Percentiles rank a stretch among this genome's conserved stretches.
phyloP scores from a whole-genome alignment of 2,888 invertebrate genomes.

The Dascillus cervinus region DNA sequence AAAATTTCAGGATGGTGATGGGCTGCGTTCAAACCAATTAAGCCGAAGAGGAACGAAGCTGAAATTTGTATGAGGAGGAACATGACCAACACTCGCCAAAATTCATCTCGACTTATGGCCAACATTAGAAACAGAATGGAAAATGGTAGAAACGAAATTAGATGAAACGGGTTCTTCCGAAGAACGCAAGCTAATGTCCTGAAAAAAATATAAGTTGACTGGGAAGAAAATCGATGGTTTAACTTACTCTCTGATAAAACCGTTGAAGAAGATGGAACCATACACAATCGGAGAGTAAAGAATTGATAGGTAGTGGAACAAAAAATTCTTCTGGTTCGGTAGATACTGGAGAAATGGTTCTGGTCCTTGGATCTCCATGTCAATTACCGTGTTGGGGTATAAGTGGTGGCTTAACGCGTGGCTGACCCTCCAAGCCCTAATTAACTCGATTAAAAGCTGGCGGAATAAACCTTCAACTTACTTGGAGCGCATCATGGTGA shows the following conservation, averaged over 20 bases:
- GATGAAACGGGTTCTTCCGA: background rate
- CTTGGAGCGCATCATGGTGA: slow-evolving; percentile 55
- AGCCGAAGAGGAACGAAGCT: slow-evolving; percentile 53
- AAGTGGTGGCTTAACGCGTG: slow-evolving; percentile 73
- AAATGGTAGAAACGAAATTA: slow-evolving; percentile 19
- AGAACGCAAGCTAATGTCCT: slow-evolving; percentile 1
- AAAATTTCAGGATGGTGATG: slow-evolving; percentile 75
- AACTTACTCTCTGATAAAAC: slow-evolving; percentile 14
- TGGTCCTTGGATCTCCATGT: slow-evolving; percentile 60
- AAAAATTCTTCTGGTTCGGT: slow-evolving; percentile 46
- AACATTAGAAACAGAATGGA: slow-evolving; percentile 17
- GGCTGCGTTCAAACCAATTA: slow-evolving; percentile 63
- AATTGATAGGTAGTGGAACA: slow-evolving; percentile 12
- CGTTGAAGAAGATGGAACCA: slow-evolving; percentile 10
- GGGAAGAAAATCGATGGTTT: background rate
- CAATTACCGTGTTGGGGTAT: slow-evolving; percentile 68
- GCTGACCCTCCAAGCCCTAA: slow-evolving; percentile 66
- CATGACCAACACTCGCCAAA: slow-evolving; percentile 37
- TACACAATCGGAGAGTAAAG: slow-evolving; percentile 18
- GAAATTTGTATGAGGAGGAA: slow-evolving; percentile 57
- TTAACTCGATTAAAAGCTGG: too few species aligned
- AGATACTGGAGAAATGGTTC: slow-evolving; percentile 60
- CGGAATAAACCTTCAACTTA: too few species aligned
- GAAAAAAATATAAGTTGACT: too few species aligned
- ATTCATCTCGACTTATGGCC: slow-evolving; percentile 17